These are phyloP conservation scores for Monochamus alternatus DNA, from an alignment of 2,888 invertebrate species.

Conservation along the genomic window DNA sequence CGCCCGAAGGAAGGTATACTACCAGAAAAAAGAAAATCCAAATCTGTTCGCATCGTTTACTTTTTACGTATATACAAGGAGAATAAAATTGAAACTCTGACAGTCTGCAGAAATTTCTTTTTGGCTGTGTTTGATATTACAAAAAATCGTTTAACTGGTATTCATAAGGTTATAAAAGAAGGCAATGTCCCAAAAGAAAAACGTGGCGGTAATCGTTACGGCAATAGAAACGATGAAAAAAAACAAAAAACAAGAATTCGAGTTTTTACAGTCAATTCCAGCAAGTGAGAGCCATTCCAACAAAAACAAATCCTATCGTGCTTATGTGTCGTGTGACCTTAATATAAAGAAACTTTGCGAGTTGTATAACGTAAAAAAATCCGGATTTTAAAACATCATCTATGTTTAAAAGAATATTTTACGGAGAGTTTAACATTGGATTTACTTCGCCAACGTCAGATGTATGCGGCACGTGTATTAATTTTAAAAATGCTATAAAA, in stretches of 20 bases:
- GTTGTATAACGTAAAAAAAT: slow-evolving; percentile 10
- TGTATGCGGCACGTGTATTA: neutral
- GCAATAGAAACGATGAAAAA: neutral
- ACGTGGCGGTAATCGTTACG: slow-evolving; percentile 13
- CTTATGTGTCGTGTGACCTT: slow-evolving; percentile 13
- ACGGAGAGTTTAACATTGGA: slow-evolving; percentile 1
- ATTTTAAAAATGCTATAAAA: slow-evolving; percentile 8
- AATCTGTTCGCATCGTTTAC: too few species aligned
- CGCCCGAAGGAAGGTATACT: too few species aligned
- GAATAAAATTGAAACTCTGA: neutral
- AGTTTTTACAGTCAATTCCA: slow-evolving; percentile 15
- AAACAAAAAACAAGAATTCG: slow-evolving; percentile 5
- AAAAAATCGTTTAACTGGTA: slow-evolving; percentile 16
- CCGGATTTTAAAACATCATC: neutral
- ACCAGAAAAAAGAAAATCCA: too few species aligned
- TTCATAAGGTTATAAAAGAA: slow-evolving; percentile 13
- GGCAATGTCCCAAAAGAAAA: too few species aligned
- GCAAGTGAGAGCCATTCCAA: slow-evolving; percentile 17
- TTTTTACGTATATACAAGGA: too few species aligned
- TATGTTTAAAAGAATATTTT: slow-evolving; percentile 1
- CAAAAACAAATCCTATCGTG: slow-evolving; percentile 10
- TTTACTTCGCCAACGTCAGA: slow-evolving; percentile 3
- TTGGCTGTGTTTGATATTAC: slow-evolving; percentile 15
- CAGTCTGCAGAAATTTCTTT: neutral
- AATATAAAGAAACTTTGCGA: neutral